Conservation (phyloP, 53 echinoderm and acorn worm species). For the Patiria pectinifera region DNA sequence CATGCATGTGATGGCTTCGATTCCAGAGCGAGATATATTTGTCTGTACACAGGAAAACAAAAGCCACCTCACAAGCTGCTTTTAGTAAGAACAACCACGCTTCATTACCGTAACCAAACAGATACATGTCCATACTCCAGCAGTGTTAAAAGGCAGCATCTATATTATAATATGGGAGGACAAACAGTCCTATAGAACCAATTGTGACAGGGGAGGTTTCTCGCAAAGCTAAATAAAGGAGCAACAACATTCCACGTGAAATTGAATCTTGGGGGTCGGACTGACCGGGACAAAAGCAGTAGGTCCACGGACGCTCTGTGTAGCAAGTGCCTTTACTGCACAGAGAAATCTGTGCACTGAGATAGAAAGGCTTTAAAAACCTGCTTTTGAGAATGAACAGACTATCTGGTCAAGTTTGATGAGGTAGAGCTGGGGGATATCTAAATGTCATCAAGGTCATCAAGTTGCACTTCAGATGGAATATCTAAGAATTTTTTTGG, state of each 20-base stretch:
- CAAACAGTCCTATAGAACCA: background rate
- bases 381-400: too few relatives aligned
- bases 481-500: background rate
- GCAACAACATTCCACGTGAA: conserved; percentile 42
- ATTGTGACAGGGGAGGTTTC: background rate
- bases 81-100: conserved; percentile 26
- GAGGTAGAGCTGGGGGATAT: background rate
- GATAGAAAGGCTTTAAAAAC: too few relatives aligned
- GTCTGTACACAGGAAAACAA: background rate
- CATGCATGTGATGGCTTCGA: conserved; percentile 1
- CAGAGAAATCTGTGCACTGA: too few relatives aligned
- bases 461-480: background rate
- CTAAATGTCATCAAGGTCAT: background rate
- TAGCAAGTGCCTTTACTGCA: background rate
- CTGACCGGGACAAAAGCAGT: conserved; percentile 14
- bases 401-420: too few relatives aligned
- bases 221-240: conserved; percentile 8
- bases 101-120: conserved; percentile 53
- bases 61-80: background rate
- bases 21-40: background rate
- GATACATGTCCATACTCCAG: background rate
- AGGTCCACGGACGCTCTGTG: background rate
- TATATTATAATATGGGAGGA: background rate
- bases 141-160: background rate
- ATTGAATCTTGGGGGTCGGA: background rate